phyloP scores from a whole-genome alignment of 2,113 vertebrate species.

The Seriola quinqueradiata region DNA sequence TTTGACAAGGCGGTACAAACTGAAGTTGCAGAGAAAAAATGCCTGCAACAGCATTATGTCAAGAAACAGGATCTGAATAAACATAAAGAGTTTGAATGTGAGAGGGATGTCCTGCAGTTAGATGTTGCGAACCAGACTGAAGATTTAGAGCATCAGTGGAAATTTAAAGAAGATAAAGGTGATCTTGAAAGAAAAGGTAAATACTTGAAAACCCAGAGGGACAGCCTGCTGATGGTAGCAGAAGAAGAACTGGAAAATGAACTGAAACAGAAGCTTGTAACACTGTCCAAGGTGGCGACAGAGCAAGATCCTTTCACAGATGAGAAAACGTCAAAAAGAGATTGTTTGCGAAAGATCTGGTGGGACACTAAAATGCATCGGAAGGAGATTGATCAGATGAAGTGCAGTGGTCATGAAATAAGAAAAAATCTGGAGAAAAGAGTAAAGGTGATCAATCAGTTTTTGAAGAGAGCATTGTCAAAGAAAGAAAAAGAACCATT shows the following conservation, averaged over 20 bases:
- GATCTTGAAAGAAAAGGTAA: not conserved
- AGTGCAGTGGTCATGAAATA: slow-evolving; percentile 45
- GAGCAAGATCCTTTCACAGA: not conserved
- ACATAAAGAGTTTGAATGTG: not conserved
- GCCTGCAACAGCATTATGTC: not conserved
- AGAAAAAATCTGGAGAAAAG: slow-evolving; percentile 60
- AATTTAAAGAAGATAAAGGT: not conserved
- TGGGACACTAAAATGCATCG: slow-evolving; percentile 55
- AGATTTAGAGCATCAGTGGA: not conserved
- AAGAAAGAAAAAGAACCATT: slow-evolving; percentile 31
- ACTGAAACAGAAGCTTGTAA: not conserved
- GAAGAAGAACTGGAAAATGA: not conserved
- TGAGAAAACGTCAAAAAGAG: slow-evolving; percentile 1
- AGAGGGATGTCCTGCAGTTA: not conserved
- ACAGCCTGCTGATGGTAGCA: not conserved
- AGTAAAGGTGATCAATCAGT: slow-evolving; percentile 40
- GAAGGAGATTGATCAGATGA: slow-evolving; percentile 63
- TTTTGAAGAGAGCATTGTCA: slow-evolving; percentile 39
- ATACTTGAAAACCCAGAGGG: not conserved
- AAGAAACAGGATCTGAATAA: not conserved
- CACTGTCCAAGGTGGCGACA: rapidly evolving
- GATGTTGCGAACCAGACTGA: not conserved
- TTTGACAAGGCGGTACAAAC: slow-evolving; percentile 50
- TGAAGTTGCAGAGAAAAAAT: not conserved
- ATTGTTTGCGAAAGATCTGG: slow-evolving; percentile 54